These are phyloP conservation scores for Ormyrus pomaceus DNA, from an alignment of 2,888 invertebrate genomes.

Conservation along the genomic window DNA sequence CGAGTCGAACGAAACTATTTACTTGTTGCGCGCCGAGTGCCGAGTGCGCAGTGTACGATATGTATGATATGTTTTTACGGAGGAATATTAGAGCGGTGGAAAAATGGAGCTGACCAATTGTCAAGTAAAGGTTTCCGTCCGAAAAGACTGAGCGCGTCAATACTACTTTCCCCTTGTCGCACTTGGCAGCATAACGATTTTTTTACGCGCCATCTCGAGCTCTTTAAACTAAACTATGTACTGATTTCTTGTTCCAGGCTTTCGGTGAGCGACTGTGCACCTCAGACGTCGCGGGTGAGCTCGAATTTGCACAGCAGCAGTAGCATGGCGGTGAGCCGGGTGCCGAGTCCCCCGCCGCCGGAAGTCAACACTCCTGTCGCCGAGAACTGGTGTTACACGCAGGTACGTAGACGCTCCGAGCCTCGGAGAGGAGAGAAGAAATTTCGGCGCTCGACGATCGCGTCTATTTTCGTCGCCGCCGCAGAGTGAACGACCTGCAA, in stretches of 20 bases:
- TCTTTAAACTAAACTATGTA: too few species aligned
- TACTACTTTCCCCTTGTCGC: too few species aligned
- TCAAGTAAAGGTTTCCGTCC: too few species aligned
- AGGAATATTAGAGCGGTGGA: too few species aligned
- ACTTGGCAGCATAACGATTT: too few species aligned
- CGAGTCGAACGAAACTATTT: too few species aligned
- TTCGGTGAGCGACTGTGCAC: conserved; percentile 87
- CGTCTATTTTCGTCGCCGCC: conserved; percentile 73
- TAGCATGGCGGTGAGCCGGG: conserved; percentile 97
- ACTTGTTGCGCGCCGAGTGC: too few species aligned
- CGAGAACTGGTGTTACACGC: conserved; percentile 99
- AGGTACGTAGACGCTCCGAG: conserved; percentile 80
- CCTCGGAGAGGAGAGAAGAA: neutral
- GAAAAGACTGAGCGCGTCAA: too few species aligned
- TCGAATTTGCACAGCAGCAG: conserved; percentile 87
- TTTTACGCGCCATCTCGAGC: too few species aligned
- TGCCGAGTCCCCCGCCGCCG: conserved; percentile 96
- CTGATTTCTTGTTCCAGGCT: conserved; percentile 80
- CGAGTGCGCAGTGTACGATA: too few species aligned
- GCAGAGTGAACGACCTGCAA: conserved; percentile 75
- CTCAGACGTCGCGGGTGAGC: conserved; percentile 92
- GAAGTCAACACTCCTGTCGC: conserved; percentile 98
- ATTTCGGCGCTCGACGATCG: neutral
- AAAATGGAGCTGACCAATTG: too few species aligned
- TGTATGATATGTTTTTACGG: too few species aligned